Conservation (phyloP, 2,113 vertebrate genomes). For the Asarcornis scutulata region DNA sequence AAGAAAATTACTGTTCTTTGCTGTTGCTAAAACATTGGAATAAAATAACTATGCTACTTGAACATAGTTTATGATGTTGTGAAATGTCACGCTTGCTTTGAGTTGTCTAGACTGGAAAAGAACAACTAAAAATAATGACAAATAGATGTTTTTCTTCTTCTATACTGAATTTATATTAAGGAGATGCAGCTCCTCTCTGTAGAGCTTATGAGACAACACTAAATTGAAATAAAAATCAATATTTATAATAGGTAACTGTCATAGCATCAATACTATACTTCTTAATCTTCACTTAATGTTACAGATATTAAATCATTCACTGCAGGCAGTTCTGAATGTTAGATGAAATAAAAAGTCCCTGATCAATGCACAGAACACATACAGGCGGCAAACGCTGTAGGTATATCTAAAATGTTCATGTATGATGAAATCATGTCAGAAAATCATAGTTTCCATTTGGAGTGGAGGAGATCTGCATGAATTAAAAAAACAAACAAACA, state of each 20-base stretch:
- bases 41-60: conserved; percentile 8
- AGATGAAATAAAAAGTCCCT: not conserved
- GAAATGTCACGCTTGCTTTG: conserved; percentile 48
- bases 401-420: conserved; percentile 2
- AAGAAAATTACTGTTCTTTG: conserved; percentile 8
- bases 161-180: conserved; percentile 34
- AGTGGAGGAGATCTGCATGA: not conserved
- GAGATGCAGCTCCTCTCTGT: not conserved
- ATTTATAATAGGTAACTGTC: conserved; percentile 44
- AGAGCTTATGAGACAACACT: conserved; percentile 16
- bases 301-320: conserved; percentile 10
- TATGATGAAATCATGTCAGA: not conserved
- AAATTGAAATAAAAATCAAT: conserved; percentile 55
- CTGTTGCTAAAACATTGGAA: not conserved
- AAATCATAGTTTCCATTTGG: not conserved
- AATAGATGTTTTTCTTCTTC: conserved; percentile 19
- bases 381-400: not conserved
- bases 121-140: conserved; percentile 43
- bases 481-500: not conserved
- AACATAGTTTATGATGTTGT: conserved; percentile 14
- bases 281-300: conserved; percentile 45
- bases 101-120: conserved; percentile 48
- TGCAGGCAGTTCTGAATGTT: not conserved
- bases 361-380: not conserved
- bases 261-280: conserved; percentile 46